Evolutionary conservation across 2,113 vertebrate species (phyloP), one percentile per base, ranked within the genome.

Genomic region (Pangasianodon gigas): DNA sequence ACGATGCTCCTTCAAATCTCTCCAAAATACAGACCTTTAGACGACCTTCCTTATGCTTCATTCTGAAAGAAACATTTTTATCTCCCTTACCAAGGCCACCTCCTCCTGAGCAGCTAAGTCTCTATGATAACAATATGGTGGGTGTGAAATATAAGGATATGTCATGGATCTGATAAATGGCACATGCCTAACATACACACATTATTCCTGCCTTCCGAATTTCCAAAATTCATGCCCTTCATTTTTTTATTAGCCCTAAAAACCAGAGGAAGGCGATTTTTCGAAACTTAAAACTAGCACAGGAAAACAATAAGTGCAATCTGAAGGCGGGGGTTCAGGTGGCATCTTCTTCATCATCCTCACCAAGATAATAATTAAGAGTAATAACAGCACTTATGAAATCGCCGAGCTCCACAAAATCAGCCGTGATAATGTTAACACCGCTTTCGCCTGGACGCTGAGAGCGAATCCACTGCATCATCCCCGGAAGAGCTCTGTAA

Each of bases 341-440:
- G 89, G 97, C 96, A 46, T 97, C 95, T 88, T 97, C 97, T 88
- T 97, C 97, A 85, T 97, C 98, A 85, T 97, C 98, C 90, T 98
- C 98, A 6, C 97, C 97, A 94, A 98, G 95, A 93, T 96, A 95
- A 92, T 98, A 98, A 97, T 99, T 99, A 93, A 99, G 98, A 93
- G 97, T 97, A 96, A 99, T 98, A 96, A 99, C 97, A 1, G 97
- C 98, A 92, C 97, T 98, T 97, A 99, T 97, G 94, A 99, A 99
- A 89, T 99, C 98, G 26, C 98, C 98, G 13, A 99, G 97, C 96
- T 99, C 98, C 95, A 99, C 98, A 94, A 99, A 99, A 95, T 99
- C 98, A 1, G 98, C 98, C 32, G 97, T 99, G 94, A 99, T 97
- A 91, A 99, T 98, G 94, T 99, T 99, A 95, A 99, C 97, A 87